These are phyloP conservation scores for Manis javanica DNA, from an alignment of 2,797 vertebrate genomes.

Conservation along the genomic window DNA sequence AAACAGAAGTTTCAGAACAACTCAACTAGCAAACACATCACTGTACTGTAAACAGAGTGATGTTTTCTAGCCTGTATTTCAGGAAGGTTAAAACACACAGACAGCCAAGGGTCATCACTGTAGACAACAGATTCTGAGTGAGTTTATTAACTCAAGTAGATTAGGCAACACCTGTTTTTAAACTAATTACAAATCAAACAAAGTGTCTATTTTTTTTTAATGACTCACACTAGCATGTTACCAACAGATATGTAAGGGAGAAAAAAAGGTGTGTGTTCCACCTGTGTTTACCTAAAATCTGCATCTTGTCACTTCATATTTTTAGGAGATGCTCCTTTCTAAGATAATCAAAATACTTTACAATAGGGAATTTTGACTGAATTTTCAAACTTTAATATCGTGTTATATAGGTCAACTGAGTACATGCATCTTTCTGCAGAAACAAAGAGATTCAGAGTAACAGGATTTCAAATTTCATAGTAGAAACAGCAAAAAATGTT, in stretches of 20 bases:
- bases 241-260: not conserved
- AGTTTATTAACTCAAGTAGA: slow-evolving; percentile 58
- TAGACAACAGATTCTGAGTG: not conserved
- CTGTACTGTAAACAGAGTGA: slow-evolving; percentile 48
- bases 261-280: not conserved
- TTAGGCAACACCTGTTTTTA: slow-evolving; percentile 44
- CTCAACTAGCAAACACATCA: slow-evolving; percentile 62
- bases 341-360: slow-evolving; percentile 75
- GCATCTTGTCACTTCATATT: not conserved
- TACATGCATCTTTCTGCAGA: slow-evolving; percentile 78
- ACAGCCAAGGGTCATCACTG: slow-evolving; percentile 1
- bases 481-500: slow-evolving; percentile 86
- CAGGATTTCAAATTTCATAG: slow-evolving; percentile 85
- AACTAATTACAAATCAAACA: slow-evolving; percentile 47
- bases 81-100: slow-evolving; percentile 55
- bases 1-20: slow-evolving; percentile 77
- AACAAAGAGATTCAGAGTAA: slow-evolving; percentile 82
- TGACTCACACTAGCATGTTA: slow-evolving; percentile 31
- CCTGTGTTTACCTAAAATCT: slow-evolving; percentile 57
- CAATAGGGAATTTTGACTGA: slow-evolving; percentile 80
- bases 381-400: slow-evolving; percentile 78
- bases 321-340: slow-evolving; percentile 46
- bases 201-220: slow-evolving; percentile 31
- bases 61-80: slow-evolving; percentile 27
- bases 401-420: slow-evolving; percentile 82